phyloP scores from a whole-genome alignment of 2,797 vertebrate genomes.

The Alca torda region DNA sequence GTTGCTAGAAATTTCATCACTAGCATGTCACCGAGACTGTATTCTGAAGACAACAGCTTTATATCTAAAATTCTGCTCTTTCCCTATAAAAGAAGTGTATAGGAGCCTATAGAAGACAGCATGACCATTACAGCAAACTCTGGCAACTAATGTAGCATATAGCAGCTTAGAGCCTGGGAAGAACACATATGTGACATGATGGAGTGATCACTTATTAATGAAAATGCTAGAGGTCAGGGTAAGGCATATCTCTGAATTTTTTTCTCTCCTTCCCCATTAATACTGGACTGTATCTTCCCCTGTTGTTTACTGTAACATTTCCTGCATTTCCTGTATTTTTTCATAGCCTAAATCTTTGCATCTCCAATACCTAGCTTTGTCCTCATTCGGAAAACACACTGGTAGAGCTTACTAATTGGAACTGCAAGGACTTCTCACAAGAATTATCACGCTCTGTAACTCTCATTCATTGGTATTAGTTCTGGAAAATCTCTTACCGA shows the following conservation, averaged over 20 bases:
- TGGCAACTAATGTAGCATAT: neutral
- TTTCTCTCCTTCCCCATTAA: neutral
- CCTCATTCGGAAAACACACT: neutral
- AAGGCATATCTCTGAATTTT: neutral
- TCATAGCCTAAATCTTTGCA: neutral
- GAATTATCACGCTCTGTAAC: neutral
- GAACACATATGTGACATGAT: neutral
- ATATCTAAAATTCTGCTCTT: neutral
- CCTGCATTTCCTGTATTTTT: neutral
- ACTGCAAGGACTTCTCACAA: neutral
- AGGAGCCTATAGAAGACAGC: neutral
- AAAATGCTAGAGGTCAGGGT: neutral
- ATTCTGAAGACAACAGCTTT: neutral
- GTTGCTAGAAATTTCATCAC: neutral
- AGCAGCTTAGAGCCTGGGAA: neutral
- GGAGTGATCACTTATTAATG: neutral
- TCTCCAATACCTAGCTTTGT: neutral
- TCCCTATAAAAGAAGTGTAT: neutral
- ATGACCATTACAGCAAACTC: neutral
- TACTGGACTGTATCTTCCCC: neutral
- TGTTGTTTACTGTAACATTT: neutral
- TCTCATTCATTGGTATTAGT: neutral
- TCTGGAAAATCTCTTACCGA: neutral
- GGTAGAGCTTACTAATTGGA: neutral
- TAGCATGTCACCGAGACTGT: accelerated